Base-by-base conservation (phyloP, 2,888 invertebrate species). In the Plusia festucae region DNA sequence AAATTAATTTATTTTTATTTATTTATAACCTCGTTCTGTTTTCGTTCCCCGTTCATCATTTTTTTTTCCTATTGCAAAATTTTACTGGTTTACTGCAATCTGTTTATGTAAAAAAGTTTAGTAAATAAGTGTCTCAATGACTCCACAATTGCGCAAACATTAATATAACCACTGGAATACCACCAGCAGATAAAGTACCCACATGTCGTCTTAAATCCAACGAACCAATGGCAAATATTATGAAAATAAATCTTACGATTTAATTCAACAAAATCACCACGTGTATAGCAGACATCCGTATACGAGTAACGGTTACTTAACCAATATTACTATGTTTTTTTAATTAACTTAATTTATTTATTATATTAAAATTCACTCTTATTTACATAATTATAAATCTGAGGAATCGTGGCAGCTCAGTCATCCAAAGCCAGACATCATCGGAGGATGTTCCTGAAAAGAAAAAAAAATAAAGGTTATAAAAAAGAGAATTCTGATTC, bases 361-460 rank as follows among this genome's bases (percentile, higher is more conserved):
- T 68, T 69, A 70, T 63, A 60, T 69, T 49, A 57, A 78, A 75
- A 84, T 67, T 82, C 74, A 66, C 68, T 88, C 80, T 85, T 91
- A 91, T 92, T 83, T 92, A 92, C 91, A 92, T 76, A n/a, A n/a
- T n/a, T n/a, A 71, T 78, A 81, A 66, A 70, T 51, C 64, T 63
- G 72, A 69, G 77, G 70, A 73, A 71, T 78, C 73, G 69, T 75
- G 83, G 83, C 79, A 85, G 83, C 84, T 84, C 76, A 79, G 67
- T 82, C 82, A 82, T 87, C 83, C 62, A 68, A 70, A 77, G 91
- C 89, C 81, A 70, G 88, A 85, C 93, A 94, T 94, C 94, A 94
- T 94, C 94, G 94, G 73, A 90, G 88, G 85, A 91, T 87, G 65
- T 88, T 85, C 82, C 94, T 94, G 92, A 66, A 91, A 93, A 65